Conservation (phyloP, 2,113 vertebrate genomes). For the Centropus unirufus region DNA sequence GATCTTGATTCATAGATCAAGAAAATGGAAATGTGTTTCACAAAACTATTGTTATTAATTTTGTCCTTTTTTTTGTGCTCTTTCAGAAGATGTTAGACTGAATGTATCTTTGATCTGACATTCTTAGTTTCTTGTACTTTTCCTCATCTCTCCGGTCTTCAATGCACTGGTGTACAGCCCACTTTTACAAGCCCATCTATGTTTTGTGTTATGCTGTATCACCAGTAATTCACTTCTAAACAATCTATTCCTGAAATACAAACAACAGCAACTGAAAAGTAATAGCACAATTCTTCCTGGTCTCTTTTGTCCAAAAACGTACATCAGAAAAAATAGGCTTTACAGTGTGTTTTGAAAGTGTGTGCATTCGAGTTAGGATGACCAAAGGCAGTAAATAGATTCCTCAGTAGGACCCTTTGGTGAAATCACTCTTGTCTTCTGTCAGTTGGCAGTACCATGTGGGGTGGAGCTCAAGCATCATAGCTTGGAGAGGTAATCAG, state of each 20-base stretch:
- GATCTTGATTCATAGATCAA: neutral
- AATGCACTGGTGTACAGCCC: neutral
- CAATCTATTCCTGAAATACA: neutral
- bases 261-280: neutral
- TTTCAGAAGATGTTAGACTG: neutral
- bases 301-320: neutral
- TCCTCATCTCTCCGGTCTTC: neutral
- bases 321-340: neutral
- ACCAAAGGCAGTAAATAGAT: neutral
- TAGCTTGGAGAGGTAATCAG: neutral
- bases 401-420: neutral
- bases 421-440: neutral
- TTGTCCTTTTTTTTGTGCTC: neutral
- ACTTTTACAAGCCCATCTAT: neutral
- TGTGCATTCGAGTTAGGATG: neutral
- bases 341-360: neutral
- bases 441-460: neutral
- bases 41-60: neutral
- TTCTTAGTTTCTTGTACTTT: neutral
- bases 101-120: neutral
- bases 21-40: neutral
- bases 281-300: neutral
- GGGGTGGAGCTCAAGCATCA: neutral
- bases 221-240: neutral
- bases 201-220: neutral